These are phyloP conservation scores for Chrysopilus asiliformis DNA, from an alignment of 2,888 invertebrate species.

Conservation along the genomic window DNA sequence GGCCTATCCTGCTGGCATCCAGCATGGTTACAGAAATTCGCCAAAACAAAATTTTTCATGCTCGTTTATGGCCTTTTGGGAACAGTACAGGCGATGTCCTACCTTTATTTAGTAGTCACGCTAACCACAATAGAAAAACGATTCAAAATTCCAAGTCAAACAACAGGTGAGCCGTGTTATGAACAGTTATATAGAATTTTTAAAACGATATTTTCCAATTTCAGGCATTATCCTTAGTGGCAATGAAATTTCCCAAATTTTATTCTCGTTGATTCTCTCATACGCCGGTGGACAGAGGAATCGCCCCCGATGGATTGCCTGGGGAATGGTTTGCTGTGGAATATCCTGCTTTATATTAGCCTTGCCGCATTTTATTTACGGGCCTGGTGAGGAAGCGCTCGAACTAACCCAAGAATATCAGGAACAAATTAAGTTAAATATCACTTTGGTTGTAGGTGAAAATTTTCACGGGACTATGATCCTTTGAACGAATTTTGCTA, in stretches of 20 bases:
- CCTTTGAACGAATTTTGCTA: too few species aligned
- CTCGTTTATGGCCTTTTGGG: constrained; percentile 48
- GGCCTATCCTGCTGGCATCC: constrained; percentile 45
- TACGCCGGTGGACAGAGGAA: constrained; percentile 53
- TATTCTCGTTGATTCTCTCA: constrained; percentile 46
- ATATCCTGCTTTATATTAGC: constrained; percentile 46
- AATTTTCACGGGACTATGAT: constrained; percentile 5
- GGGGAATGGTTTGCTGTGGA: constrained; percentile 47
- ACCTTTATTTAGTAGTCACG: constrained; percentile 50
- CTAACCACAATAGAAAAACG: constrained; percentile 52
- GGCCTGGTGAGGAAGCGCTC: constrained; percentile 40
- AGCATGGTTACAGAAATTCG: constrained; percentile 43
- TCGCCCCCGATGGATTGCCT: constrained; percentile 51
- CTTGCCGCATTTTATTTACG: constrained; percentile 47
- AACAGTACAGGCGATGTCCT: constrained; percentile 50
- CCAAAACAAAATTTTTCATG: constrained; percentile 45
- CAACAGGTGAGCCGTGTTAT: constrained; percentile 40
- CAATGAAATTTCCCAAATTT: constrained; percentile 55
- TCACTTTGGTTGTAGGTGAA: constrained; percentile 24
- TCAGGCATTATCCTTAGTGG: constrained; percentile 52
- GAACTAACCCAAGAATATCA: constrained; percentile 33
- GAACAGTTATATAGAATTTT: not conserved
- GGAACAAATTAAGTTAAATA: constrained; percentile 18
- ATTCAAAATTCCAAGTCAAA: constrained; percentile 53
- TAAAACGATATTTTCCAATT: constrained; percentile 6